Percentiles rank a stretch among this genome's conserved stretches.
These are phyloP conservation scores for Neoniphon sammara DNA, from an alignment of 2,797 vertebrate species.

Conservation along the genomic window DNA sequence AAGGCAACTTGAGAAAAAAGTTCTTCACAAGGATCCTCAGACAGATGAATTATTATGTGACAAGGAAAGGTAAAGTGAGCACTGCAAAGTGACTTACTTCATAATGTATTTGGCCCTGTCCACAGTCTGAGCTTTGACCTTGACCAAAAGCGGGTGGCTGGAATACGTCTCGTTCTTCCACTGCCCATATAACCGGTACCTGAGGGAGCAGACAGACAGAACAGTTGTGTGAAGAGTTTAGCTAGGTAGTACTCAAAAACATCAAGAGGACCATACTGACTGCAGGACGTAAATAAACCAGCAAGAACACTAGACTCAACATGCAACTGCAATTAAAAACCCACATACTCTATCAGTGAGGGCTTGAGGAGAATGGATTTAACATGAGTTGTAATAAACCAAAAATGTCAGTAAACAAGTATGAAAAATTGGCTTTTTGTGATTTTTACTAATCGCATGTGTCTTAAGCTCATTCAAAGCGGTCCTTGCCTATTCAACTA, in stretches of 20 bases:
- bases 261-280: background rate
- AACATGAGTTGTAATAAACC: background rate
- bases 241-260: background rate
- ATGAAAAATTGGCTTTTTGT: no score
- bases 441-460: no score
- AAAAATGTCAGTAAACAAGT: no score
- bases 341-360: background rate
- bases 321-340: background rate
- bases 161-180: constrained; percentile 99
- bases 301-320: background rate
- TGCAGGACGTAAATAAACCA: no score
- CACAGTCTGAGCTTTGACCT: constrained; percentile 98
- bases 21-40: no score
- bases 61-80: background rate
- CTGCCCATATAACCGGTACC: constrained; percentile 97
- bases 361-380: background rate
- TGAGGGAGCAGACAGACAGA: constrained; percentile 55
- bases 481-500: background rate
- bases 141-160: constrained; percentile 94
- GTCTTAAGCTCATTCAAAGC: background rate
- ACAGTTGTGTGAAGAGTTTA: background rate
- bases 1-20: no score
- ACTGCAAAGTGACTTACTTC: constrained; percentile 89
- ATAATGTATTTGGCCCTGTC: constrained; percentile 98
- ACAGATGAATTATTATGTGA: background rate